Evolutionary conservation across 2,888 invertebrate genomes (phyloP).

Genomic region (Epiblema foenella): DNA sequence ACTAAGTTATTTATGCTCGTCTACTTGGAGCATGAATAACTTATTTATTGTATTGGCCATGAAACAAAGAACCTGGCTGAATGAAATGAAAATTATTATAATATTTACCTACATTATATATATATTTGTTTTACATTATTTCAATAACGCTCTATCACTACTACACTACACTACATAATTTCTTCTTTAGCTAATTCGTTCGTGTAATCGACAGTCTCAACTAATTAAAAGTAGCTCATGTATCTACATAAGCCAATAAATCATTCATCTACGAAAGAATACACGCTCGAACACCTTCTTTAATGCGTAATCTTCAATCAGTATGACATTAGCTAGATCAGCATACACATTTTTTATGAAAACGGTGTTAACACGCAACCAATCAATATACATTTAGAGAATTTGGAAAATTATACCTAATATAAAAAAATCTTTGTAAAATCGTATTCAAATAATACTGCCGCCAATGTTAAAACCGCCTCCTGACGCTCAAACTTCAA

Average conservation of each 20-base stretch:
- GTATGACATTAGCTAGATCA: background rate
- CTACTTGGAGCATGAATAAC: too few species aligned
- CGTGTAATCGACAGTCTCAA: background rate
- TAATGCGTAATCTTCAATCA: conserved; percentile 10
- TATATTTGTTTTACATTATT: background rate
- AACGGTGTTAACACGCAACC: background rate
- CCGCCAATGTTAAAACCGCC: background rate
- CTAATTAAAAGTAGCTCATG: conserved; percentile 9
- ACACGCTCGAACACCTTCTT: conserved; percentile 11
- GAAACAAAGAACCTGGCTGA: too few species aligned
- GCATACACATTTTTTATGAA: background rate
- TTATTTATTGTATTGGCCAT: too few species aligned
- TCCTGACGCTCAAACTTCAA: conserved; percentile 3
- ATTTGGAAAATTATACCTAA: background rate
- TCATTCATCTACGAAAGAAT: conserved; percentile 8
- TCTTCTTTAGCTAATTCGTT: background rate
- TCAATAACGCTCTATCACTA: background rate
- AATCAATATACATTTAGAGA: background rate
- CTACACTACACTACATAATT: too few species aligned
- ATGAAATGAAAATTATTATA: too few species aligned
- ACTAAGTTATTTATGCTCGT: too few species aligned
- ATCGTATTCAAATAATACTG: background rate
- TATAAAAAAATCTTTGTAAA: background rate
- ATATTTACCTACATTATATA: background rate
- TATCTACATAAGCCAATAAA: conserved; percentile 34